These are phyloP conservation scores for Pterostichus niger DNA, from an alignment of 2,888 invertebrate genomes.

Conservation along the genomic window DNA sequence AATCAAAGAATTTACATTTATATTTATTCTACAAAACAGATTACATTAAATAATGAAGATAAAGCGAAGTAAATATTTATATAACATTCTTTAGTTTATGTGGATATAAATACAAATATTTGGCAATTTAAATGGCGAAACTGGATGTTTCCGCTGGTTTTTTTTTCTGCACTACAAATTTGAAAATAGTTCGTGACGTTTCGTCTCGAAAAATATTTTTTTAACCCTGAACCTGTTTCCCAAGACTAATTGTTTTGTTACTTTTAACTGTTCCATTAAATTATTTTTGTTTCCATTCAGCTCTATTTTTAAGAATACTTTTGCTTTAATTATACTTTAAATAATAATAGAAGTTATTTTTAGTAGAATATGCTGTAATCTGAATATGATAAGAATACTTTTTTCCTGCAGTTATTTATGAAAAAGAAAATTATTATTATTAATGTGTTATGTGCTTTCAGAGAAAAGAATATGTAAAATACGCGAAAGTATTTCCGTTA, in stretches of 20 bases:
- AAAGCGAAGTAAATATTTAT: constrained; percentile 13
- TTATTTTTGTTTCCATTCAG: neutral
- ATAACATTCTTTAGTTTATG: constrained; percentile 27
- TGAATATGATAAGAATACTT: too few species aligned
- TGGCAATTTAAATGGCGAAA: constrained; percentile 39
- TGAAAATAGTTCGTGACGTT: constrained; percentile 46
- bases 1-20: neutral
- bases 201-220: constrained; percentile 22
- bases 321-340: too few species aligned
- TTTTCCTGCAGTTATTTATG: too few species aligned
- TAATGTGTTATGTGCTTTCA: constrained; percentile 77
- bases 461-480: constrained; percentile 97
- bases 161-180: constrained; percentile 1
- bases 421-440: too few species aligned
- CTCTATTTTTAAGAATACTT: neutral
- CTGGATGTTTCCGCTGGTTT: constrained; percentile 25
- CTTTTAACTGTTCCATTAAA: too few species aligned
- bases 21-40: neutral
- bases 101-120: constrained; percentile 47
- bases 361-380: too few species aligned
- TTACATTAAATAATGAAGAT: constrained; percentile 1
- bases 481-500: constrained; percentile 95
- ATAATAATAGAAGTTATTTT: too few species aligned
- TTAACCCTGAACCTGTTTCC: constrained; percentile 34
- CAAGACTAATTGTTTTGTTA: neutral